Evolutionary conservation across 2,797 vertebrate species (phyloP), one percentile per base, ranked within the genome.

Genomic region (Enteromius viviparus): DNA sequence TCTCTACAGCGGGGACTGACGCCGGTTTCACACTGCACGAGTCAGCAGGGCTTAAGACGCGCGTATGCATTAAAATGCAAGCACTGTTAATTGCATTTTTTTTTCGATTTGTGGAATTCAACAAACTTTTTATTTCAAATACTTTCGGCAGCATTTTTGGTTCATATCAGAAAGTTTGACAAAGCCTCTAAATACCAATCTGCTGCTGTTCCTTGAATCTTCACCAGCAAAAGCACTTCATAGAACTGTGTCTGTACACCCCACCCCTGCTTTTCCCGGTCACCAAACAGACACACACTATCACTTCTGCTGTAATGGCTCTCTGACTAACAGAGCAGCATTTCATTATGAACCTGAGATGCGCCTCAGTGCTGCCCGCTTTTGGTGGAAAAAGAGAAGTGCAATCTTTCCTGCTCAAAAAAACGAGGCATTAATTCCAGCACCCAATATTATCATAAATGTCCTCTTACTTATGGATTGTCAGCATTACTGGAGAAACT

Each of bases 251-350:
- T 77, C 51, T 29, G 5, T 69, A 42, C n/a, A 15, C 69, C 53
- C 62, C 29, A 64, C 68, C 49, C 47, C 64, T 37, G 21, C 64
- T 53, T 40, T 29, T 65, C 29, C 60, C 7, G 0, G 17, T 58
- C 19, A 45, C 49, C 42, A 29, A 72, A 65, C 76, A 65, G 49
- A 79, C 66, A 58, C 66, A 58, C 64, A 32, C 10, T 77, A 26
- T 79, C 84, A 80, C 66, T 47, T 87, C 40, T 79, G 75, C 81
- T 51, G 83, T 82, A 83, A 87, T 84, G 80, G 64, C 32, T 72
- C 80, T 87, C 26, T 26, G 88, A 87, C 45, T 87, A 65, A 87
- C 68, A 85, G 60, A 55, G n/a, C 77, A 51, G 68, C 49, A 64
- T 79, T 79, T 65, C 74, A 64, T 70, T 21, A 55, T 49, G 10